Base-by-base conservation (phyloP, 2,888 invertebrate genomes). In the Elysia crispata region DNA sequence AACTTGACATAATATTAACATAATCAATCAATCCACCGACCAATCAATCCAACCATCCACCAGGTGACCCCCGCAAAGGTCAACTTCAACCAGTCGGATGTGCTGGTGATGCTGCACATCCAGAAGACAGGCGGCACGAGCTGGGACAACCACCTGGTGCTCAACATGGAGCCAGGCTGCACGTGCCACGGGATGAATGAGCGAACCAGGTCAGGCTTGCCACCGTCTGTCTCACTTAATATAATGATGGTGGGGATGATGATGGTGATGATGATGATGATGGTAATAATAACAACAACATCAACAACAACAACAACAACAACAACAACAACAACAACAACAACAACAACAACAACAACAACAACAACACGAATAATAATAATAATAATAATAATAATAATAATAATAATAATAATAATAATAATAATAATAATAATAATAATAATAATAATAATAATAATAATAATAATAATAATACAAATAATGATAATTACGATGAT, bases 61-160 rank as follows among this genome's bases (percentile, higher is more conserved):
- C 64, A 73, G 73, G 31, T 66, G n/a, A 41, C 11, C 0, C 8
- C 54, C 5, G 13, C 76, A 0, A 75, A 69, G 28, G 11, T 93
- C 60, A 86, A 92, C 83, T 86, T 92, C 20, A 87, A 89, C n/a
- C 96, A 96, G 18, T 96, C 97, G 90, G 99, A 99, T 93, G 99
- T 99, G 79, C 96, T 99, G 94, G 98, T 99, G 77, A 95, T 99
- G 94, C 93, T 99, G 86, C 99, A 99, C 92, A 98, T 99, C 92
- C 99, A 99, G 93, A 99, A 99, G 94, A 99, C 99, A 76, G 99
- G 99, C 78, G 99, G 99, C 41, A 99, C 99, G 62, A 92, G 97
- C 11, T 99, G 99, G 92, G 99, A 99, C 77, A 95, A 96, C 91
- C 98, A 98, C 93, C 94, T 99, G 87, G 98, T 99, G 80, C 96